Evolutionary conservation across 1,140 invertebrate species (phyloP).

Genomic region (Chrysoperla carnea): DNA sequence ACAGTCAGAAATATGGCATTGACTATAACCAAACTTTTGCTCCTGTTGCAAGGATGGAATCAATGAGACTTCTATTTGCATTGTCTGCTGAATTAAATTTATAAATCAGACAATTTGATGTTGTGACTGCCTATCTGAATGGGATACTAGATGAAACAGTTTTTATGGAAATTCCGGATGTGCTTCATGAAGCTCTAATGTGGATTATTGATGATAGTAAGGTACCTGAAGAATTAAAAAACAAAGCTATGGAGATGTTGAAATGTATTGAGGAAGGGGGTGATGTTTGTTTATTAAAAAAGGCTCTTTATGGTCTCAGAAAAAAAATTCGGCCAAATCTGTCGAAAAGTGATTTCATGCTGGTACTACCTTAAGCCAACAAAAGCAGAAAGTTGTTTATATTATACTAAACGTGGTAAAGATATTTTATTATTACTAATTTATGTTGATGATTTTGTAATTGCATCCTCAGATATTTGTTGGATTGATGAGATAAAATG

Average conservation of each 20-base stretch:
- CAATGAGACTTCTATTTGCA: conserved; percentile 16
- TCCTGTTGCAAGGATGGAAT: conserved; percentile 14
- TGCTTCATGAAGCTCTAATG: too few species aligned
- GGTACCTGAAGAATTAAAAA: not conserved
- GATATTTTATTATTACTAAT: conserved; percentile 9
- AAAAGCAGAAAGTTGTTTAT: conserved; percentile 13
- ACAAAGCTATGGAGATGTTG: not conserved
- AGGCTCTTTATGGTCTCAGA: conserved; percentile 19
- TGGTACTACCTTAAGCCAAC: too few species aligned
- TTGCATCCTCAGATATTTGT: conserved; percentile 10
- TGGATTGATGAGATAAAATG: too few species aligned
- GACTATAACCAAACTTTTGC: conserved; percentile 20
- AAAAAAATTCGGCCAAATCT: conserved; percentile 12
- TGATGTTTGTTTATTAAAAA: conserved; percentile 4
- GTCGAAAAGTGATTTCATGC: too few species aligned
- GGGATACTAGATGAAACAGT: too few species aligned
- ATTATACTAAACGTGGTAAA: conserved; percentile 6
- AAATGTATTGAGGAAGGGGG: not conserved
- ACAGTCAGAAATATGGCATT: conserved; percentile 13
- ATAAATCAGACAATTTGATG: conserved; percentile 22
- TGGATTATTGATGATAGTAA: conserved; percentile 16
- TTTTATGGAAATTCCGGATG: conserved; percentile 20
- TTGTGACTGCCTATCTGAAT: too few species aligned
- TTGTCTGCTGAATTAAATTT: conserved; percentile 16
- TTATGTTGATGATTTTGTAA: conserved; percentile 15